A percentile compares a stretch with the other conserved stretches of the same genome.
phyloP scores from a whole-genome alignment of 1,140 invertebrate species.

The Hyposmocoma kahamanoa region DNA sequence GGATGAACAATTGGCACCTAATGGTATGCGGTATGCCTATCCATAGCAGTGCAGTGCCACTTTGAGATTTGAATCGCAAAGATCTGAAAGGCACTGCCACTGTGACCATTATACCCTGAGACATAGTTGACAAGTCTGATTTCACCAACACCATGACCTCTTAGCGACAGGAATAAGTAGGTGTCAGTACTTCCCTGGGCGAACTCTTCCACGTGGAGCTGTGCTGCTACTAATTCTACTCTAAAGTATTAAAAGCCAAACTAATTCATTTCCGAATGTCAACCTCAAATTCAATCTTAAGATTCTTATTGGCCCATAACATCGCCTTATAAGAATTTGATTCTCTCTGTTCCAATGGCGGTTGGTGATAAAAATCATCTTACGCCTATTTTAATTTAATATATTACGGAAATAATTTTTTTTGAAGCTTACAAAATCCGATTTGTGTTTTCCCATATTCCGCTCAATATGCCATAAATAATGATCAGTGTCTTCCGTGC shows the following conservation, averaged over 20 bases:
- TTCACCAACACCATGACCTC: too few relatives aligned
- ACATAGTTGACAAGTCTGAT: too few relatives aligned
- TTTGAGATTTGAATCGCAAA: too few relatives aligned
- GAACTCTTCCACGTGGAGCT: too few relatives aligned
- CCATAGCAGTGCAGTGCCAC: too few relatives aligned
- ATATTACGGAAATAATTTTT: slow-evolving; percentile 42
- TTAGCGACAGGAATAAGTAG: too few relatives aligned
- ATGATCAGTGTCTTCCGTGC: slow-evolving; percentile 40
- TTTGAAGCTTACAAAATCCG: slow-evolving; percentile 28
- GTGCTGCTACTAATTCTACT: too few relatives aligned
- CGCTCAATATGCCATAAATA: slow-evolving; percentile 47
- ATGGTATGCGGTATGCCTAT: too few relatives aligned
- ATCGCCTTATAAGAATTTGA: slow-evolving; percentile 33
- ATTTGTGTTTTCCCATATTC: slow-evolving; percentile 42
- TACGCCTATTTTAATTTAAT: slow-evolving; percentile 47
- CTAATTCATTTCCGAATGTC: background rate
- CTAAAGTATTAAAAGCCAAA: background rate
- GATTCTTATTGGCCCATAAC: slow-evolving; percentile 13
- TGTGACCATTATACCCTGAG: too few relatives aligned
- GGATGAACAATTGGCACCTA: too few relatives aligned
- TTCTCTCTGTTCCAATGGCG: slow-evolving; percentile 28
- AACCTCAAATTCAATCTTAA: background rate
- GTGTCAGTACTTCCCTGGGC: too few relatives aligned
- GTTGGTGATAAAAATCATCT: slow-evolving; percentile 45
- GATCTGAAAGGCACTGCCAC: too few relatives aligned